Conservation (phyloP, 2,113 vertebrate species). For the Dolichotis patagonum region DNA sequence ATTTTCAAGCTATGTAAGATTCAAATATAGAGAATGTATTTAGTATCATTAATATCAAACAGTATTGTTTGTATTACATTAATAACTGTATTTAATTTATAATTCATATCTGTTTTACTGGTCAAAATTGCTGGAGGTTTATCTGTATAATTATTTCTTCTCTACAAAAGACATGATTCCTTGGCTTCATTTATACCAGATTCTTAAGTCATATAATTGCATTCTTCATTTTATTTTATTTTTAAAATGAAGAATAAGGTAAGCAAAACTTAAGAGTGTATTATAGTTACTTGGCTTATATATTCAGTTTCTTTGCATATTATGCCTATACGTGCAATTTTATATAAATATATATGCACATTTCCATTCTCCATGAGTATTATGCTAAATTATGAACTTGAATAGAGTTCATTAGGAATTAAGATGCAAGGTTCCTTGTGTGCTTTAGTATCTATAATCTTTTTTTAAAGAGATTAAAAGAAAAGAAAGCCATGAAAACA, state of each 20-base stretch:
- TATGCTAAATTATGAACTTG: neutral
- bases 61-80: constrained; percentile 22
- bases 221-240: neutral
- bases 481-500: no score
- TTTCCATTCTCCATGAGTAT: neutral
- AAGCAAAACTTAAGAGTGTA: neutral
- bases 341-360: neutral
- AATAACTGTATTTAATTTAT: constrained; percentile 63
- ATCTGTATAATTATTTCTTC: constrained; percentile 55
- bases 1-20: constrained; percentile 57
- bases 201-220: constrained; percentile 59
- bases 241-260: neutral
- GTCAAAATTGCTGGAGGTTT: constrained; percentile 71
- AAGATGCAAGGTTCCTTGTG: neutral
- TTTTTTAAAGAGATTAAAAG: neutral
- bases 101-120: constrained; percentile 65
- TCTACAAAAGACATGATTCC: neutral
- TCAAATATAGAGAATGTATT: neutral
- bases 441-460: neutral
- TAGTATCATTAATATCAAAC: constrained; percentile 34
- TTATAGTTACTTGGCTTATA: neutral
- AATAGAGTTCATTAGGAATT: neutral
- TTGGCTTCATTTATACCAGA: constrained; percentile 58
- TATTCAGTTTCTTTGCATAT: neutral
- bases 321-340: neutral